A percentile compares a stretch with the other conserved stretches of the same genome.
Conservation (phyloP, 2,113 vertebrate genomes). For the Polyodon spathula region DNA sequence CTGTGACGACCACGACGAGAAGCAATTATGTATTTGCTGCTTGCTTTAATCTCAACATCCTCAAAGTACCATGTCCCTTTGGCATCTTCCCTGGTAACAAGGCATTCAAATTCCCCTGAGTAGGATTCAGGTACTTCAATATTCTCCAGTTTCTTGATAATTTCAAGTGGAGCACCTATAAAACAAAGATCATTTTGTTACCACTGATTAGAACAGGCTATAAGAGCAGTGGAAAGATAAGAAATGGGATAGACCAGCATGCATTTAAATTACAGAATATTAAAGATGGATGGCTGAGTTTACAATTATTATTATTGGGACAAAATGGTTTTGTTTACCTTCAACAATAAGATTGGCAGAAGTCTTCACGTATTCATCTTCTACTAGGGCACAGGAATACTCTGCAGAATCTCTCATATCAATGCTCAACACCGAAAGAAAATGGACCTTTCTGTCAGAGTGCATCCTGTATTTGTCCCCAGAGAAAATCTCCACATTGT, state of each 20-base stretch:
- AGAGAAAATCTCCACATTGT: conserved; percentile 69
- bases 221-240: no score
- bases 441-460: conserved; percentile 92
- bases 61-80: conserved; percentile 90
- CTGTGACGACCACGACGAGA: conserved; percentile 85
- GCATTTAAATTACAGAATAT: no score
- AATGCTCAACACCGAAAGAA: conserved; percentile 81
- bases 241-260: no score
- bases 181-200: conserved; percentile 7
- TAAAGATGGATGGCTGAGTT: no score
- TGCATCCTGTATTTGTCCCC: conserved; percentile 97
- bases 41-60: conserved; percentile 65
- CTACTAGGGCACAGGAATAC: conserved; percentile 71
- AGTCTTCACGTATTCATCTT: conserved; percentile 75
- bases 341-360: conserved; percentile 81
- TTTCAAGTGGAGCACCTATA: conserved; percentile 77
- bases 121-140: conserved; percentile 87
- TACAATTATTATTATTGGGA: no score
- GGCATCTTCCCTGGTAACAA: conserved; percentile 76
- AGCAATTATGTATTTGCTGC: conserved; percentile 68
- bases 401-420: conserved; percentile 73
- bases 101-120: conserved; percentile 83
- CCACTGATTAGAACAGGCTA: not conserved
- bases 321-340: conserved; percentile 54
- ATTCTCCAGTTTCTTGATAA: conserved; percentile 75